Evolutionary conservation across 2,888 invertebrate genomes (phyloP).

Genomic region (Pachydiplax longipennis): DNA sequence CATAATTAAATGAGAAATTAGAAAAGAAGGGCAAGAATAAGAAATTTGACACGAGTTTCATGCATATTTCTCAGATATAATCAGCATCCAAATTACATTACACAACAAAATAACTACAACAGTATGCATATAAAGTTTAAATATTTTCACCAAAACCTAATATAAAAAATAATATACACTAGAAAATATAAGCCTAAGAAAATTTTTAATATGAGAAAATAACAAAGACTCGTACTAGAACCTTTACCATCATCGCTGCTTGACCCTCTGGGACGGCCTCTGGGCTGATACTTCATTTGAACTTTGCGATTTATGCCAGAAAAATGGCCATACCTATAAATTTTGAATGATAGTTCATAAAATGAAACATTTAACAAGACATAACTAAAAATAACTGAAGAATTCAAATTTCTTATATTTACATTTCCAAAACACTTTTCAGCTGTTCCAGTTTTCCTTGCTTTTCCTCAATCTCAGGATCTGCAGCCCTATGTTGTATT

Average conservation of each 20-base stretch:
- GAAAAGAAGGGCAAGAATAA: too few species aligned
- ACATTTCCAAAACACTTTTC: constrained; percentile 99
- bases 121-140: too few species aligned
- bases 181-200: constrained; percentile 13
- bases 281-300: constrained; percentile 98
- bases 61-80: too few species aligned
- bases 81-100: too few species aligned
- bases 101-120: too few species aligned
- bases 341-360: neutral
- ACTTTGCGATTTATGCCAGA: constrained; percentile 99
- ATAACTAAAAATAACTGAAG: neutral
- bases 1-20: too few species aligned
- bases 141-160: too few species aligned
- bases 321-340: constrained; percentile 94
- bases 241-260: constrained; percentile 92
- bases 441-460: constrained; percentile 96
- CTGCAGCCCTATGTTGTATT: constrained; percentile 85
- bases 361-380: constrained; percentile 1
- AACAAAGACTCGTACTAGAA: constrained; percentile 54
- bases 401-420: constrained; percentile 57
- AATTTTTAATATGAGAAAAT: constrained; percentile 47
- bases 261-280: constrained; percentile 88
- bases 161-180: constrained; percentile 44
- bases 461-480: constrained; percentile 95
- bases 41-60: too few species aligned